Evolutionary conservation across 2,797 vertebrate species (phyloP), one percentile per base, ranked within the genome.

Genomic region (Benthosema pterotum): DNA sequence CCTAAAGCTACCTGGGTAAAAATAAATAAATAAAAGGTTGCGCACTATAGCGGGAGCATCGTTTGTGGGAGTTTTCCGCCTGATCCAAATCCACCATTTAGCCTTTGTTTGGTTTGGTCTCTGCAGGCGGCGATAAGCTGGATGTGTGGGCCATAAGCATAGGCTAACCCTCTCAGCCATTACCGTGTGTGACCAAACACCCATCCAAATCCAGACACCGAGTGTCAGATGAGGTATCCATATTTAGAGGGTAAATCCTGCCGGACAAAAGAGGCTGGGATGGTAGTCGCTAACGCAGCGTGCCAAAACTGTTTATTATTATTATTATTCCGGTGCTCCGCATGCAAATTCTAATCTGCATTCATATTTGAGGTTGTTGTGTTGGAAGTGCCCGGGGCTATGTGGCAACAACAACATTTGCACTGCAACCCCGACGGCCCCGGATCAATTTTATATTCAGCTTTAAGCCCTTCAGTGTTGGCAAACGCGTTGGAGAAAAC

Each of bases 121-220:
- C 84, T 88, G 86, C 80, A 67, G 80, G 25, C 67, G 7, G 13
- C 81, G 84, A 83, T 87, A 87, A 88, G 82, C 79, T 63, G 57
- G 52, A 67, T 65, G 78, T 67, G 70, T 70, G 74, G 80, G 83
- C 71, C 69, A 25, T 32, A 56, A 79, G 71, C 66, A 0, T 71
- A 54, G 68, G 61, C 67, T 71, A 76, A 79, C 77, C 71, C 82
- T 58, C 72, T 82, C 74, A 77, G 69, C 74, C 77, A 42, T 66
- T 72, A 69, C 77, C 77, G 55, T 64, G 5, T 52, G 63, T 4
- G 45, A 17, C 57, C 13, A 13, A 42, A 5, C n/a, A n/a, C 42
- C 45, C 42, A 38, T 38, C 54, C 54, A 16, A 16, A 47, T 25
- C 60, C 19, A 43, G 49, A 43, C 32, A 15, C 15, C 22, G 48